phyloP scores from a whole-genome alignment of 1,140 invertebrate genomes.

The Trachymyrmex septentrionalis region DNA sequence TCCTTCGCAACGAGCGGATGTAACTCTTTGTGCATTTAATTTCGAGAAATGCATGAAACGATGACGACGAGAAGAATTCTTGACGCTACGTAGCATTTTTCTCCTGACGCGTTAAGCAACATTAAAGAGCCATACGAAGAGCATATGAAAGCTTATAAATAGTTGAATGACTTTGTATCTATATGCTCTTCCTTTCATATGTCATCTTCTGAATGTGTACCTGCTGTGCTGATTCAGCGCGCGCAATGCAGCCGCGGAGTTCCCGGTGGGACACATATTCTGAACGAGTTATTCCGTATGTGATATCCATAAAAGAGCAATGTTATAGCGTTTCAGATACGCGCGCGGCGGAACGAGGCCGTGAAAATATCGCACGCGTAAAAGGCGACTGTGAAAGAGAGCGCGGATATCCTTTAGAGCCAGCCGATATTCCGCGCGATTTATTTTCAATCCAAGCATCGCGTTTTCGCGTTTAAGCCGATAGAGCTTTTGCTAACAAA shows the following conservation, averaged over 20 bases:
- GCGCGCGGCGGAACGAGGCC: slow-evolving; percentile 50
- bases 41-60: slow-evolving; percentile 1
- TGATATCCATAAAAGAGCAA: slow-evolving; percentile 49
- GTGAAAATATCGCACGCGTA: slow-evolving; percentile 7
- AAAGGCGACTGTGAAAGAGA: slow-evolving; percentile 8
- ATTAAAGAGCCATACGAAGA: slow-evolving; percentile 22
- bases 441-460: neutral
- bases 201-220: slow-evolving; percentile 41
- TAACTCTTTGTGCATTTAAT: slow-evolving; percentile 17
- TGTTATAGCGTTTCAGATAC: slow-evolving; percentile 12
- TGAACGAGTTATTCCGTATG: slow-evolving; percentile 42
- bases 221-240: neutral
- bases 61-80: neutral
- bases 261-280: slow-evolving; percentile 38
- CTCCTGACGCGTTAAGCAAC: neutral
- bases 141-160: slow-evolving; percentile 34
- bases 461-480: neutral
- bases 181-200: slow-evolving; percentile 32
- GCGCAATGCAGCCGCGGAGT: slow-evolving; percentile 27
- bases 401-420: neutral
- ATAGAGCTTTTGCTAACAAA: neutral
- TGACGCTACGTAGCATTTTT: neutral
- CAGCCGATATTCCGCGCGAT: neutral
- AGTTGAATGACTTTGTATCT: slow-evolving; percentile 20
- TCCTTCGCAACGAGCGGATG: neutral